These are phyloP conservation scores for Heliconius eleuchia DNA, from an alignment of 1,140 invertebrate species.

Conservation along the genomic window DNA sequence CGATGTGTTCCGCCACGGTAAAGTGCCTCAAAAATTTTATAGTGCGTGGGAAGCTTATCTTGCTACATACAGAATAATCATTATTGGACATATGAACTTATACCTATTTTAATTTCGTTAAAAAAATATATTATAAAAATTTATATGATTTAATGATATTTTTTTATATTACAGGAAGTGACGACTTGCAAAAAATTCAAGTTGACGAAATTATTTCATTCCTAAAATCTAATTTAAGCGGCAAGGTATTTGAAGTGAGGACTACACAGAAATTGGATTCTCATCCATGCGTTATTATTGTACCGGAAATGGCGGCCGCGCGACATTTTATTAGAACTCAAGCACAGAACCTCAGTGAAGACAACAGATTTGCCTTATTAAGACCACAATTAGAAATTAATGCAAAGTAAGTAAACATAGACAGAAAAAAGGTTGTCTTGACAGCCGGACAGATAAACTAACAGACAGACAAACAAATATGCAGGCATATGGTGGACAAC, in stretches of 20 bases:
- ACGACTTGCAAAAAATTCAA: conserved; percentile 86
- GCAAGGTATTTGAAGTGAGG: conserved; percentile 91
- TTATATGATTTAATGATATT: neutral
- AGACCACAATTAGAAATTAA: conserved; percentile 97
- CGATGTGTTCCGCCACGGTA: too few relatives aligned
- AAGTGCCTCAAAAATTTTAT: too few relatives aligned
- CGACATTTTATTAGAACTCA: conserved; percentile 96
- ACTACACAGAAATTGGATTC: conserved; percentile 91
- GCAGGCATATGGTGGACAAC: too few relatives aligned
- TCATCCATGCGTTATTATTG: conserved; percentile 96
- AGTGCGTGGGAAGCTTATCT: too few relatives aligned
- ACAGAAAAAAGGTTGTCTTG: neutral
- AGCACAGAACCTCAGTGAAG: conserved; percentile 91
- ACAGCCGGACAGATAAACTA: neutral
- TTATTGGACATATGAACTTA: too few relatives aligned
- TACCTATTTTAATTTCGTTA: too few relatives aligned
- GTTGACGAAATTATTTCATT: conserved; percentile 90
- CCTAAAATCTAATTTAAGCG: conserved; percentile 88
- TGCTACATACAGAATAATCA: too few relatives aligned
- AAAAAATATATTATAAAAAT: neutral
- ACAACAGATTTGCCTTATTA: conserved; percentile 92
- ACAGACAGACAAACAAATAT: too few relatives aligned
- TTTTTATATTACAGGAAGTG: conserved; percentile 81
- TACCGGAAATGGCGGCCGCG: conserved; percentile 97
- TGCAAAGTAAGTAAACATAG: conserved; percentile 85